Evolutionary conservation across 2,888 invertebrate species (phyloP).

Genomic region (Sericinus montela): DNA sequence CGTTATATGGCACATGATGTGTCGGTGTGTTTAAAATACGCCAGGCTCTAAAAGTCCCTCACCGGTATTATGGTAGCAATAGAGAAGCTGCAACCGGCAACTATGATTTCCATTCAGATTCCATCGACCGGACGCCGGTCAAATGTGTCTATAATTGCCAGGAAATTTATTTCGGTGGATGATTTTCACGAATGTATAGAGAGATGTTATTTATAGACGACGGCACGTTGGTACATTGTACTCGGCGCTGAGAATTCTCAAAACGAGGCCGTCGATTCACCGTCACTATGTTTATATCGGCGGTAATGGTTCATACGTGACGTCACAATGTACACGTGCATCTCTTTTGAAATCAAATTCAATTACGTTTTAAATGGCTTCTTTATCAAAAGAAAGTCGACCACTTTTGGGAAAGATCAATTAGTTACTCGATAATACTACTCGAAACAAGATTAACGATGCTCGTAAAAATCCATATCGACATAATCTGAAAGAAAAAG

Average conservation of each 20-base stretch:
- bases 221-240: conserved; percentile 36
- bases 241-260: conserved; percentile 33
- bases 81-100: conserved; percentile 25
- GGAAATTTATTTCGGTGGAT: conserved; percentile 39
- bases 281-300: conserved; percentile 42
- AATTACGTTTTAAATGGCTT: too few relatives aligned
- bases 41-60: too few relatives aligned
- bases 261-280: conserved; percentile 51
- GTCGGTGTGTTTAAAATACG: too few relatives aligned
- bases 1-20: too few relatives aligned
- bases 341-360: not conserved
- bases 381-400: too few relatives aligned
- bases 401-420: too few relatives aligned
- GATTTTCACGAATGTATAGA: conserved; percentile 29
- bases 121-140: conserved; percentile 53
- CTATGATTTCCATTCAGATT: conserved; percentile 34
- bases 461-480: too few relatives aligned
- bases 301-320: conserved; percentile 29
- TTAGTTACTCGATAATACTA: too few relatives aligned
- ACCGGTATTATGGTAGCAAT: too few relatives aligned
- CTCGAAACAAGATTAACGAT: too few relatives aligned
- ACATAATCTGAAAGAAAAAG: too few relatives aligned
- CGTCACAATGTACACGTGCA: conserved; percentile 6
- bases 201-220: conserved; percentile 51
- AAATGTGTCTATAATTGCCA: conserved; percentile 43